These are phyloP conservation scores for Solenopsis invicta DNA, from an alignment of 1,140 invertebrate genomes.

Conservation along the genomic window DNA sequence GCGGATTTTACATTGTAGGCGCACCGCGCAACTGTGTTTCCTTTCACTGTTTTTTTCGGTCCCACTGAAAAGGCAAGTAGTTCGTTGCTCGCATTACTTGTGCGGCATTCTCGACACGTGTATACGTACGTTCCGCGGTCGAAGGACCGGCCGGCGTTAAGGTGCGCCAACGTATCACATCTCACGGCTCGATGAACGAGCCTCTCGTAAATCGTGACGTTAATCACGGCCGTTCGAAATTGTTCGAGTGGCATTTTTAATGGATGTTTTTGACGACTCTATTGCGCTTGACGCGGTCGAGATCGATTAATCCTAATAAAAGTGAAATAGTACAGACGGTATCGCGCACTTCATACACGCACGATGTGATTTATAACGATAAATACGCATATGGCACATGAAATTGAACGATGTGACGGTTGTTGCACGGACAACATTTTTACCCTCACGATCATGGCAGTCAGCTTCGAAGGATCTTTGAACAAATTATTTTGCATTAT, in stretches of 20 bases:
- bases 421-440: not conserved
- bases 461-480: too few species aligned
- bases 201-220: slow-evolving; percentile 21
- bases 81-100: slow-evolving; percentile 64
- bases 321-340: not conserved
- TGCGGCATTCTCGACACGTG: slow-evolving; percentile 26
- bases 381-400: too few species aligned
- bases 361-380: too few species aligned
- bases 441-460: too few species aligned
- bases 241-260: slow-evolving; percentile 32
- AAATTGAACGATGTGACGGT: not conserved
- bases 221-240: slow-evolving; percentile 32
- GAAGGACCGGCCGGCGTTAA: slow-evolving; percentile 31
- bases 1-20: slow-evolving; percentile 71
- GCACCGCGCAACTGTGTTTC: slow-evolving; percentile 7
- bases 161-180: slow-evolving; percentile 37
- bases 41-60: slow-evolving; percentile 46
- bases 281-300: not conserved
- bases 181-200: slow-evolving; percentile 2
- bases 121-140: slow-evolving; percentile 2
- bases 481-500: too few species aligned
- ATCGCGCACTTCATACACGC: too few species aligned
- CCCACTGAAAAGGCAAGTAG: slow-evolving; percentile 56
- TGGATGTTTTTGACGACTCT: slow-evolving; percentile 15
- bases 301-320: slow-evolving; percentile 2